Percentiles rank a stretch among this genome's conserved stretches.
Evolutionary conservation across 2,797 vertebrate species (phyloP).

Genomic region (Morus bassanus): DNA sequence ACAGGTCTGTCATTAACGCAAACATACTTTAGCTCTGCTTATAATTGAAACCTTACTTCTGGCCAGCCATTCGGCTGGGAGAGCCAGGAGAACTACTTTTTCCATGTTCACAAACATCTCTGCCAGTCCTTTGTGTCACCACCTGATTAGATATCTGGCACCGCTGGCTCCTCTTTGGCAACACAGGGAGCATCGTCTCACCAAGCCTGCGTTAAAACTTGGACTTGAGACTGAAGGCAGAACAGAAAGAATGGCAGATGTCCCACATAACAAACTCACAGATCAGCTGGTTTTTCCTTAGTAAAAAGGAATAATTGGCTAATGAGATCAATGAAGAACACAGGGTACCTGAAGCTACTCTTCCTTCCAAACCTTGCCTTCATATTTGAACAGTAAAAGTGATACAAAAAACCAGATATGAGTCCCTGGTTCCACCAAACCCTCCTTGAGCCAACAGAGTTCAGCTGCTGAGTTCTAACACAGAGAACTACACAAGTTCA

Average conservation of each 20-base stretch:
- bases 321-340: background rate
- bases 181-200: background rate
- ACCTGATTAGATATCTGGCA: constrained; percentile 64
- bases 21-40: background rate
- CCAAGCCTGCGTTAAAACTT: background rate
- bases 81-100: constrained; percentile 42
- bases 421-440: background rate
- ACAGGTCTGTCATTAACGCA: background rate
- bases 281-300: background rate
- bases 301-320: background rate
- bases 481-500: background rate
- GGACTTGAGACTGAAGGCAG: background rate
- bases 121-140: constrained; percentile 31
- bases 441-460: background rate
- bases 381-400: background rate
- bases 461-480: background rate
- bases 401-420: accelerated
- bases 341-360: background rate
- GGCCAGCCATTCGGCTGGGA: background rate
- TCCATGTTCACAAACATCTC: constrained; percentile 27
- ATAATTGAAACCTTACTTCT: background rate
- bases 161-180: background rate
- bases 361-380: background rate
- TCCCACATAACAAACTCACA: background rate
- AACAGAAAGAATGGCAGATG: background rate